Base-by-base conservation (phyloP, 2,888 invertebrate genomes). In the Galerucella calmariensis region DNA sequence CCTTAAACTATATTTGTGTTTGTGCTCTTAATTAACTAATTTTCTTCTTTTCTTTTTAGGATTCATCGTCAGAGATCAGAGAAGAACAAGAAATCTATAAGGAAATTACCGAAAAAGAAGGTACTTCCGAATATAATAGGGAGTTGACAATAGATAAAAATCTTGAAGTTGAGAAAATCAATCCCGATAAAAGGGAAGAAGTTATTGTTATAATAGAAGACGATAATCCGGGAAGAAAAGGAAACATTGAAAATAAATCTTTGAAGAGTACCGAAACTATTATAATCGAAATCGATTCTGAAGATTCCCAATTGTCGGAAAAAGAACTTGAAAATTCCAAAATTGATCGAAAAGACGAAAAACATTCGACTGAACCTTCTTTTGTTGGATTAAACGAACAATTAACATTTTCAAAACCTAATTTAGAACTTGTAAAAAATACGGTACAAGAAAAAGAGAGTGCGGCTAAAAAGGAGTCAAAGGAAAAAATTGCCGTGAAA, bases 21-120 rank as follows among this genome's bases (percentile, higher is more conserved):
- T 81, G 82, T 82, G 81, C 84, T 82, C 82, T 82, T 82, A 80
- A 82, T 76, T 78, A 51, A 78, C 80, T 81, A 78, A 80, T 70
- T 66, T 53, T 41, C 59, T 67, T 74, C 61, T 62, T 79, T 79
- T 76, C 75, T 78, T 81, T 80, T 79, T 67, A 85, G 85, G 82
- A 75, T 79, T 80, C 74, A 82, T 80, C 56, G 16, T 9, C 48
- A 14, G 24, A 48, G 9, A 66, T 56, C 59, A 35, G 6, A 11
- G 46, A 62, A 20, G 35, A 41, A 9, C 35, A 41, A 41, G 35
- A 41, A 41, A 41, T 41, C 35, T 41, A 41, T 41, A 41, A 41
- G 35, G 35, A 41, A 41, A 9, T 41, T 41, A 41, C 35, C 35
- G 35, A 41, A 41, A 41, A 41, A 41, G 35, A 41, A 41, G 35